Evolutionary conservation across 2,113 vertebrate genomes (phyloP), one percentile per base, ranked within the genome.

Genomic region (Ophiodon elongatus): DNA sequence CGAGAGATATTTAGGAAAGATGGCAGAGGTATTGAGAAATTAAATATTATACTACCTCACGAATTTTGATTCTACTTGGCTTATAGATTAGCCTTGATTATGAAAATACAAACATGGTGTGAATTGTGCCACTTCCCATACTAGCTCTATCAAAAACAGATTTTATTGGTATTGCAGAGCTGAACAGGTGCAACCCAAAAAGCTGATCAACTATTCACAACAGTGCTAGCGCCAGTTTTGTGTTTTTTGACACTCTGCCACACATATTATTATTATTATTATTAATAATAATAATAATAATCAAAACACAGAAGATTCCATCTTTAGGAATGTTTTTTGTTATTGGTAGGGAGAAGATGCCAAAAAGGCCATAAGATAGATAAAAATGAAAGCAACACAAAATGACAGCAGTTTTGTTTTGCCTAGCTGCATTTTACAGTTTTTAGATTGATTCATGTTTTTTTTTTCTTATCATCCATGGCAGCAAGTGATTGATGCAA

Each of bases 101-200:
- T 19, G 10, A 52, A 67, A 67, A 14, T 52, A 39, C n/a, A 79
- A 65, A 73, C 54, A 14, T 4, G 33, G 10, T n/a, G 35, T 56
- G 54, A 82, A 50, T 56, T 68, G 62, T 63, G 57, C 45, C 52
- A 17, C 50, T 79, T 85, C 71, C 9, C 9, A 11, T 15, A 7
- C 31, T 83, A 73, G 76, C 73, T 87, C 62, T 9, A 4, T 31
- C 82, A 35, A 91, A 41, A 77, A 82, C 31, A 82, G 9, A 78
- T 56, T 68, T 43, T 66, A 43, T 45, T 91, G 86, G 79, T 84
- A 78, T 23, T 35, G 19, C 14, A 41, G 39, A 68, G 21, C 37
- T 65, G 60, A 85, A 65, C 86, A 83, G 69, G 82, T 83, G 86
- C 45, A 45, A 75, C 63, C 35, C 8, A 68, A 43, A 73, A 65